Evolutionary conservation across 2,797 vertebrate species (phyloP), one percentile per base, ranked within the genome.

Genomic region (Lophotriccus pileatus): DNA sequence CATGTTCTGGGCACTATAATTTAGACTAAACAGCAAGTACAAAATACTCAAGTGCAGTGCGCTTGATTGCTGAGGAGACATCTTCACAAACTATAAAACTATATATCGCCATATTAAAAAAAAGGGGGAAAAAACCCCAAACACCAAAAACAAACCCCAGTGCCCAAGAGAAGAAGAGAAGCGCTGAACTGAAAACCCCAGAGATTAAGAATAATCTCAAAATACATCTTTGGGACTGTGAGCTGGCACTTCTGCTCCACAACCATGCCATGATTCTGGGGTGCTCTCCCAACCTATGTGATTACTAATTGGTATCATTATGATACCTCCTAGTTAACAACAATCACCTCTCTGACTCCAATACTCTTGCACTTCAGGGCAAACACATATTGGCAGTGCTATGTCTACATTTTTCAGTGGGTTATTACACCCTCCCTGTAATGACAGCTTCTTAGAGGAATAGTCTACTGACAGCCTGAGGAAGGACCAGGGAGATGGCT

Each of bases 71-170:
- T 82, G 50, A 78, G 39, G 28, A 44, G n/a, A 27, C 34, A 56
- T 44, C 50, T 34, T 73, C 67, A 66, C 25, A 43, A 47, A 58
- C 9, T 74, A 32, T 13, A 0, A 49, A 62, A 58, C 8, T 70
- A 34, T 14, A 0, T 0, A 28, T 3, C 60, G 53, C 15, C 19
- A 13, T 6, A 7, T 55, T 84, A 63, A 83, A 72, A 76, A 47
- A 25, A 6, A 52, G 39, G 49, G 30, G n/a, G n/a, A n/a, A n/a
- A n/a, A n/a, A n/a, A n/a, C n/a, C n/a, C n/a, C n/a, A n/a, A n/a
- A n/a, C n/a, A n/a, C n/a, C 37, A 9, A 13, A 23, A n/a, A 43
- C n/a, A 39, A 39, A 13, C 39, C 39, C 13, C 23, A 77, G 14
- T 8, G 27, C 22, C 24, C 19, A 15, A 70, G n/a, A 80, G 14